Percentiles rank a stretch among this genome's conserved stretches.
phyloP scores from a whole-genome alignment of 92 coral and sea anemone species.

The Parazoanthus atlanticus region DNA sequence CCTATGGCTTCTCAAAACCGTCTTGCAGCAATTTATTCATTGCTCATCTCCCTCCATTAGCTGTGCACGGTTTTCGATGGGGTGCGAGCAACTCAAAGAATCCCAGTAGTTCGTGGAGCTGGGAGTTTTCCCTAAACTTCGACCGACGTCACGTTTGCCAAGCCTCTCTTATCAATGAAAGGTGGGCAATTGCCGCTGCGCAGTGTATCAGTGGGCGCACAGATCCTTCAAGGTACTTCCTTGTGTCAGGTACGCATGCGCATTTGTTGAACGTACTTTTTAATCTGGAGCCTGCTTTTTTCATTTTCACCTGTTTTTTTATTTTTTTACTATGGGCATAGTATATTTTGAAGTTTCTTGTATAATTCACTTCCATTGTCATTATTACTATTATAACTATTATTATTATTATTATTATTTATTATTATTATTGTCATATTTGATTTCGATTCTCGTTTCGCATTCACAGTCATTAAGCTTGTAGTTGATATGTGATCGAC shows the following conservation, averaged over 20 bases:
- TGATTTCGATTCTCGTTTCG: too few relatives aligned
- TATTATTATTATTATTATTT: too few relatives aligned
- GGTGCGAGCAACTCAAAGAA: background rate
- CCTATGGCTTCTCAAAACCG: background rate
- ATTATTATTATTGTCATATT: too few relatives aligned
- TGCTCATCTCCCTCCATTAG: background rate
- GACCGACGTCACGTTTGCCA: constrained; percentile 14
- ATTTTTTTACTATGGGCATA: background rate
- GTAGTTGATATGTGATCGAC: too few relatives aligned
- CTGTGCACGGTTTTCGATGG: background rate
- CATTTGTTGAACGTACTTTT: background rate
- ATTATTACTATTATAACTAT: too few relatives aligned
- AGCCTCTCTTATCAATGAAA: constrained; percentile 17
- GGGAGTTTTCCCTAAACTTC: constrained; percentile 19
- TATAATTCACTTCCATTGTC: too few relatives aligned
- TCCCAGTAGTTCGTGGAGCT: background rate
- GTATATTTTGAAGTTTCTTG: too few relatives aligned
- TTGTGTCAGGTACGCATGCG: constrained; percentile 25
- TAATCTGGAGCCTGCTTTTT: too few relatives aligned
- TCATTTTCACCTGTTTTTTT: background rate
- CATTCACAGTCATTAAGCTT: too few relatives aligned
- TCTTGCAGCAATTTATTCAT: background rate
- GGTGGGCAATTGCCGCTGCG: constrained; percentile 34
- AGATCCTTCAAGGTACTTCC: background rate
- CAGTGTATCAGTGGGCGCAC: constrained; percentile 20